A percentile compares a stretch with the other conserved stretches of the same genome.
Conservation (phyloP, 2,888 invertebrate species). For the Drosophila anomalata region DNA sequence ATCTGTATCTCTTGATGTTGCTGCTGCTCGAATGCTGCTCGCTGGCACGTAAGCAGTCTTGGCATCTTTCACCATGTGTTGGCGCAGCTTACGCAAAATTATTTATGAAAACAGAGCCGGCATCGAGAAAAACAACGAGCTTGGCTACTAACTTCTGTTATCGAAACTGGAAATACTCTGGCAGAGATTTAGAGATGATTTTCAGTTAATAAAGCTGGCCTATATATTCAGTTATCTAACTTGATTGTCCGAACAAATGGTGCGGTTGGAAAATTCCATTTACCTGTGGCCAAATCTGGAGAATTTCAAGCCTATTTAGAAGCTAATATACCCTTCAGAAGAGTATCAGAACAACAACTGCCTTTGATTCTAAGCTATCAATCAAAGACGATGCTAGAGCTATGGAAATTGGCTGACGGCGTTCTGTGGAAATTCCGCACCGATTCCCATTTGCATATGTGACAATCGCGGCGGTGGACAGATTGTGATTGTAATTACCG, state of each 20-base stretch:
- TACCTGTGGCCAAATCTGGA: background rate
- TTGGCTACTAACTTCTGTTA: background rate
- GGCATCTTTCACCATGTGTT: conserved; percentile 65
- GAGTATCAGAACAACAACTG: conserved; percentile 27
- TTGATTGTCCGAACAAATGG: background rate
- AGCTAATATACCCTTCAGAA: background rate
- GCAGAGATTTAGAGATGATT: background rate
- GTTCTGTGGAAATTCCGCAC: conserved; percentile 66
- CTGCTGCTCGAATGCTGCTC: conserved; percentile 41
- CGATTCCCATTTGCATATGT: conserved; percentile 61
- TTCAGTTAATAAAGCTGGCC: background rate
- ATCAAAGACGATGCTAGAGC: conserved; percentile 35
- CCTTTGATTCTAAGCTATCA: conserved; percentile 63
- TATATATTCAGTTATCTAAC: background rate
- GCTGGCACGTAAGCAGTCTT: conserved; percentile 71
- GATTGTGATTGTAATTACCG: conserved; percentile 38
- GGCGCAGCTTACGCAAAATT: conserved; percentile 75
- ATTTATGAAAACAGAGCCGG: conserved; percentile 72
- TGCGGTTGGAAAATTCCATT: background rate
- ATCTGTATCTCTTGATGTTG: conserved; percentile 37
- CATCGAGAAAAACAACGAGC: conserved; percentile 23
- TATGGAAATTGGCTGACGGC: conserved; percentile 54
- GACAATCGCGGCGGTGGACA: conserved; percentile 40
- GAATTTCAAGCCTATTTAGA: background rate
- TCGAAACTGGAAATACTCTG: conserved; percentile 20